phyloP scores from a whole-genome alignment of 1,140 invertebrate species.

The Drosophila ercepeae region DNA sequence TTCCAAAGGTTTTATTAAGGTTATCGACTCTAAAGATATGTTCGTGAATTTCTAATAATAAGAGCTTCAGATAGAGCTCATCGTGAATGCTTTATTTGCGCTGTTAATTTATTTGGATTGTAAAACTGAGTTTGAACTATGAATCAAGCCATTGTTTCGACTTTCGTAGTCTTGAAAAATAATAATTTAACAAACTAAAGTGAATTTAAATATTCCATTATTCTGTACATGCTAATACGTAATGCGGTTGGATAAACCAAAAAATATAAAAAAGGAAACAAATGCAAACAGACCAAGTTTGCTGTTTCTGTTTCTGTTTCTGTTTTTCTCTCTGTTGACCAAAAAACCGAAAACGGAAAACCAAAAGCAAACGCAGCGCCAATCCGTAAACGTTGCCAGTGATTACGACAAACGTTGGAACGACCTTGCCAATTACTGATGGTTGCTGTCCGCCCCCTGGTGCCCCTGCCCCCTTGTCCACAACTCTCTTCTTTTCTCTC shows the following conservation, averaged over 20 bases:
- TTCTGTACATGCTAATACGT: conserved; percentile 23
- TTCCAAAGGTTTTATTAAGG: neutral
- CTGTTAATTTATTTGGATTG: neutral
- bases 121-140: neutral
- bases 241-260: conserved; percentile 23
- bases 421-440: conserved; percentile 78
- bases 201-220: neutral
- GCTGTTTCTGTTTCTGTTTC: conserved; percentile 56
- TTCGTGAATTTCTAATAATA: neutral
- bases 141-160: neutral
- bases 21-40: neutral
- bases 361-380: conserved; percentile 38
- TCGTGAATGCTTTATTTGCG: neutral
- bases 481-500: neutral
- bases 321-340: conserved; percentile 44
- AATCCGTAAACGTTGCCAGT: conserved; percentile 67
- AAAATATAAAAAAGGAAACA: conserved; percentile 23
- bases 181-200: neutral
- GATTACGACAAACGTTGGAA: conserved; percentile 76
- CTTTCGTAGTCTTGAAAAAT: neutral
- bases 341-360: conserved; percentile 50
- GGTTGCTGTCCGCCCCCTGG: conserved; percentile 16
- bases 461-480: neutral
- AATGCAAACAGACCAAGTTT: conserved; percentile 63
- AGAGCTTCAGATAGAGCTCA: neutral